phyloP scores from a whole-genome alignment of 2,888 invertebrate genomes.

The Sarcophaga carnaria region DNA sequence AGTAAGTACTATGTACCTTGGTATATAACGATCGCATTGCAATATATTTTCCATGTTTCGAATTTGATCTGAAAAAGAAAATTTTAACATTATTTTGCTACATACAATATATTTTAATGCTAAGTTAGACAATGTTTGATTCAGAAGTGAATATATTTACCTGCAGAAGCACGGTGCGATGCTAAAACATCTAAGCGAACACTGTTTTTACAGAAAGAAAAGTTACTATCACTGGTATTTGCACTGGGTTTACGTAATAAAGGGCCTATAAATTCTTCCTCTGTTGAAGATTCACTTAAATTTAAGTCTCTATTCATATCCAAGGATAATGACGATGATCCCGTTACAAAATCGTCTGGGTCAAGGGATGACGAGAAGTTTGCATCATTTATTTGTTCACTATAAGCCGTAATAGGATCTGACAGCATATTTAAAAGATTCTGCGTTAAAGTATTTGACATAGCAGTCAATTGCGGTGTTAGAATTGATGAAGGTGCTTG shows the following conservation, averaged over 20 bases:
- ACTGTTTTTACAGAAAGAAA: constrained; percentile 70
- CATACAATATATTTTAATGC: background rate
- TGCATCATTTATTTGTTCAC: constrained; percentile 78
- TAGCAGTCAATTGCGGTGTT: constrained; percentile 69
- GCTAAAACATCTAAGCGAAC: constrained; percentile 76
- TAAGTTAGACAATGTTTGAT: no score
- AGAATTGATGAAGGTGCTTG: constrained; percentile 11
- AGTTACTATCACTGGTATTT: constrained; percentile 49
- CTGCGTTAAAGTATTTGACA: constrained; percentile 81
- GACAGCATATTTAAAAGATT: constrained; percentile 81
- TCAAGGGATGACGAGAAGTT: constrained; percentile 60
- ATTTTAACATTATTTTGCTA: background rate
- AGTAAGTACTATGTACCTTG: constrained; percentile 71
- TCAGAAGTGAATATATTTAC: constrained; percentile 63
- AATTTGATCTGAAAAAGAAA: constrained; percentile 76
- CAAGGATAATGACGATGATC: constrained; percentile 50
- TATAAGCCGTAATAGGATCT: constrained; percentile 81
- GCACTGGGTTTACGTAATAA: constrained; percentile 73
- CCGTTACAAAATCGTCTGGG: constrained; percentile 38
- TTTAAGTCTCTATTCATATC: constrained; percentile 51
- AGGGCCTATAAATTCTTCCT: constrained; percentile 74
- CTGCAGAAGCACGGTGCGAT: constrained; percentile 76
- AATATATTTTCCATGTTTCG: constrained; percentile 76
- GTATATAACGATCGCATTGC: constrained; percentile 75
- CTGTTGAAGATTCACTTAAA: constrained; percentile 43